A percentile compares a stretch with the other conserved stretches of the same genome.
Evolutionary conservation across 2,113 vertebrate species (phyloP).

Genomic region (Mirza zaza): DNA sequence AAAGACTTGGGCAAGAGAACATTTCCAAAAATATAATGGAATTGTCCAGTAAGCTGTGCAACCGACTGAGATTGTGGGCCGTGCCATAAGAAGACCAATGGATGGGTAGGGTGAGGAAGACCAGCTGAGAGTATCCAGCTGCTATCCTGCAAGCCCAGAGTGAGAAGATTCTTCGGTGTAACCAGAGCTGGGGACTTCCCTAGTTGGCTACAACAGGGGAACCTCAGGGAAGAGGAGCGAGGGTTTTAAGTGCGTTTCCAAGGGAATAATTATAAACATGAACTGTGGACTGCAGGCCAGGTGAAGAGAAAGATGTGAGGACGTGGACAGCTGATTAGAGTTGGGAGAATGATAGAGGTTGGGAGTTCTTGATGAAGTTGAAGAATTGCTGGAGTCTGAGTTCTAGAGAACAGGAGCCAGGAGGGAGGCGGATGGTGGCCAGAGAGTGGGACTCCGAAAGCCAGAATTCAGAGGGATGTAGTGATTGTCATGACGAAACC

Average conservation of each 20-base stretch:
- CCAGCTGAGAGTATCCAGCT: background rate
- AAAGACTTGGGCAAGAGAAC: background rate
- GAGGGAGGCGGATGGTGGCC: background rate
- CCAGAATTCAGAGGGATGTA: background rate
- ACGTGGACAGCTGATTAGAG: background rate
- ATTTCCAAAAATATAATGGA: background rate
- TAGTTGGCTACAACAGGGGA: background rate
- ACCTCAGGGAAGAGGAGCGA: background rate
- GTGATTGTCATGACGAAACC: background rate
- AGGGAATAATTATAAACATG: background rate
- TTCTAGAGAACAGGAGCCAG: background rate
- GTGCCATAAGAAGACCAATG: background rate
- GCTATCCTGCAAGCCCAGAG: background rate
- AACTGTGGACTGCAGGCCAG: background rate
- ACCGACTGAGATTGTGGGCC: background rate
- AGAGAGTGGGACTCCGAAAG: background rate
- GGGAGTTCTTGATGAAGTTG: background rate
- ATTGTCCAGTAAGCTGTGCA: background rate
- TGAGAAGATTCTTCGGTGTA: background rate
- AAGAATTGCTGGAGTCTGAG: background rate
- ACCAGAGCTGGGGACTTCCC: background rate
- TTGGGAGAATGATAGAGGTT: background rate
- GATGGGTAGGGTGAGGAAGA: background rate
- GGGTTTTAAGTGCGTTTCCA: background rate
- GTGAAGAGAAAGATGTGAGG: background rate